Evolutionary conservation across 2,888 invertebrate genomes (phyloP), one percentile per base, ranked within the genome.

Genomic region (Acleris holmiana): DNA sequence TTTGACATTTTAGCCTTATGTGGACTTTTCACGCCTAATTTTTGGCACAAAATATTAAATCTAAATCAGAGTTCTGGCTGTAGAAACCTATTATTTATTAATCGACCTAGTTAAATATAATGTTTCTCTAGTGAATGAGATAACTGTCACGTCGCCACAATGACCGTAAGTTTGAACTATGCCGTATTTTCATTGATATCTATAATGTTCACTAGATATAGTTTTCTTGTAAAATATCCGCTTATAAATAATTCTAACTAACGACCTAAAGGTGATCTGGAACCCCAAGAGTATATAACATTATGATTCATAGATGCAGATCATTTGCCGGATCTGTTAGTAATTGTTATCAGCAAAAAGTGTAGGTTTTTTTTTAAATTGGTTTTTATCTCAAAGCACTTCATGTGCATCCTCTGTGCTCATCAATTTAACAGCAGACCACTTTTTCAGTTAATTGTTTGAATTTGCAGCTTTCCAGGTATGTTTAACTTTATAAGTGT

Each of bases 151-250:
- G 48, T 25, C 58, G 18, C 53, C 23, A n/a, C 48, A 40, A 64
- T 64, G 64, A 58, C 58, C 29, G 64, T 64, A 64, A 64, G 64
- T 59, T 58, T 13, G 51, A 63, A 46, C 41, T 19, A 2, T 53
- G 21, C 41, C 19, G 6, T 21, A 55, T 55, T 21, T 41, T 10
- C 23, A 10, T 41, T 23, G 21, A 21, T 55, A 8, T 44, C 3
- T 54, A 40, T 41, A 51, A 51, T 35, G 13, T 4, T 51, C 13
- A 13, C 13, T 5, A 3, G 2, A 8, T 35, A 17, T 17, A 15
- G 13, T 17, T n/a, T 44, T 18, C 13, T 35, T 13, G 13, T 35
- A 35, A 35, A 35, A 35, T 35, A 35, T 13, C 35, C 13, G 4
- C 4, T 13, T 35, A 10, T 35, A 35, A n/a, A n/a, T 10, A 13